Evolutionary conservation across 2,797 vertebrate species (phyloP).

Genomic region (Lindbergichthys nudifrons): DNA sequence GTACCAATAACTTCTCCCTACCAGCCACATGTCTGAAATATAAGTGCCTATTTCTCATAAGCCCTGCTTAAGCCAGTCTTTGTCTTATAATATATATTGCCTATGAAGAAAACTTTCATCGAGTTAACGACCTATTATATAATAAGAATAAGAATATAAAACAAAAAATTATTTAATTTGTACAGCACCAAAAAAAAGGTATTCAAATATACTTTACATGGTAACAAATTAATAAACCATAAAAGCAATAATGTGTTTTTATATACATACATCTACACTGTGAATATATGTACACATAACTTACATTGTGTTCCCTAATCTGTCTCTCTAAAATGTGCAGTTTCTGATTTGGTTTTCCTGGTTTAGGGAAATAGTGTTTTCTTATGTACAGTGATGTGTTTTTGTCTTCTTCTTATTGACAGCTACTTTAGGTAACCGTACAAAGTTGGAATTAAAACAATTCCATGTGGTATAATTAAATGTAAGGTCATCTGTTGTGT

Average conservation of each 20-base stretch:
- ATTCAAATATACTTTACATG: too few relatives aligned
- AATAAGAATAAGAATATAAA: too few relatives aligned
- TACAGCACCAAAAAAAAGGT: too few relatives aligned
- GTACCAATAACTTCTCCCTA: constrained; percentile 64
- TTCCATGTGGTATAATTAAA: constrained; percentile 78
- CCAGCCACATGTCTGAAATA: constrained; percentile 70
- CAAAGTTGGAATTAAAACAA: constrained; percentile 69
- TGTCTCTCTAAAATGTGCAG: not conserved
- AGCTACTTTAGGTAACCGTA: constrained; percentile 52
- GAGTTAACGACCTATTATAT: not conserved
- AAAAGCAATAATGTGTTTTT: too few relatives aligned
- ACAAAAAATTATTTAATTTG: too few relatives aligned
- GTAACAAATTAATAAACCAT: too few relatives aligned
- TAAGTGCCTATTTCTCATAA: constrained; percentile 66
- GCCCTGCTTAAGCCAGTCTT: constrained; percentile 34
- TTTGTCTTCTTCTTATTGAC: constrained; percentile 37
- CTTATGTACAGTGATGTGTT: constrained; percentile 10
- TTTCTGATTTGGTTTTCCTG: not conserved
- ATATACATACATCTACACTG: too few relatives aligned
- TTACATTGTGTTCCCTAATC: not conserved
- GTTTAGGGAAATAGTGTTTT: constrained; percentile 16
- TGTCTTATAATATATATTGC: constrained; percentile 29
- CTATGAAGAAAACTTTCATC: constrained; percentile 26
- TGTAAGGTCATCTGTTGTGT: constrained; percentile 58
- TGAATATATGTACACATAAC: too few relatives aligned